Base-by-base conservation (phyloP, 2,797 vertebrate species). In the Lindbergichthys nudifrons region DNA sequence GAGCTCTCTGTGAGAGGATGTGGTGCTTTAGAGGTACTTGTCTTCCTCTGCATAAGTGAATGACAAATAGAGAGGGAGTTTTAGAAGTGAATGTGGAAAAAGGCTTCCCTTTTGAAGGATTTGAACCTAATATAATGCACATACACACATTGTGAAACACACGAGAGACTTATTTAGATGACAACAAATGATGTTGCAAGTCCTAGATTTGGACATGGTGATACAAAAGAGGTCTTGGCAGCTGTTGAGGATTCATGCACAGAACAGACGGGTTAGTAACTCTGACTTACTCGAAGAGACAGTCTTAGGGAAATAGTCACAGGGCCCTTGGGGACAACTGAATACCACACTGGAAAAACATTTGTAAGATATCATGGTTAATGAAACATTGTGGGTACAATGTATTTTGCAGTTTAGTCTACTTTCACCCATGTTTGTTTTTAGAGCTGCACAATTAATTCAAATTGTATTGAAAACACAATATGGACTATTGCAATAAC, bases 1-100 rank as follows among this genome's bases (percentile, higher is more conserved):
- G 89, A 91, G 89, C 86, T 81, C 79, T 80, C 74, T 66, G 70
- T 58, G 65, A 85, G 84, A 82, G 88, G 85, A 87, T 82, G 77
- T 68, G 72, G 62, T 63, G 70, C 82, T 90, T 84, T 79, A 83
- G 72, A 87, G 65, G 76, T 70, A 78, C 90, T 86, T 81, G 85
- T 85, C 80, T 85, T 62, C 70, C 43, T 72, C 70, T 52, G 58
- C 68, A 15, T 69, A 81, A 81, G 57, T 75, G 76, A 84, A 79
- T 88, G 86, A 90, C 77, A 89, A 85, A 87, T 84, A 68, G 59
- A 86, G 61, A 72, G 32, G 3, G 47, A 75, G 82, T 72, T 60
- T 48, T 58, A 65, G 65, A 67, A 65, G 42, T 52, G 67, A 72
- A 82, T 77, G 77, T 71, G 54, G 72, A 79, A 39, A 1, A 16